Evolutionary conservation across 2,888 invertebrate genomes (phyloP), one percentile per base, ranked within the genome.

Genomic region (Lamellibrachia satsuma): DNA sequence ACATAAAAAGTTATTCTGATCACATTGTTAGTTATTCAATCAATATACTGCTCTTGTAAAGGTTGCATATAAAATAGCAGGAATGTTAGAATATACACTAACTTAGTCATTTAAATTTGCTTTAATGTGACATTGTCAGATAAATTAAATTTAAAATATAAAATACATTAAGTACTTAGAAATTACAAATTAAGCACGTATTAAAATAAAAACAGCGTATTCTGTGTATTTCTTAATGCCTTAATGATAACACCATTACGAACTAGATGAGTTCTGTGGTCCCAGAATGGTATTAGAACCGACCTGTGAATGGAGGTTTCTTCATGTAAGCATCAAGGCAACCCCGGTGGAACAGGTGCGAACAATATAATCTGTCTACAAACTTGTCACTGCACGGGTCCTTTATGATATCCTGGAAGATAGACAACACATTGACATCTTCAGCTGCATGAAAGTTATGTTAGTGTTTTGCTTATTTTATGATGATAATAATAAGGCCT

Each of bases 291-390:
- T 15, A 52, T 91, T 60, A n/a, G 7, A 15, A 52, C 90, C 90
- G 0, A 97, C 97, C 97, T 94, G 97, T 97, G 97, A 98, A 98
- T 60, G 98, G 98, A 15, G 98, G 98, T 93, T 97, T 97, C 94
- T 97, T 97, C 97, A 98, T 97, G 95, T 97, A 98, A 91, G 96
- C 97, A 94, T 97, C 97, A 90, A 98, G 97, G 95, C 98, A 98
- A 91, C 97, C 97, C 94, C 97, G 97, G 96, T 98, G 98, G 96
- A 97, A 98, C 9, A 98, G 96, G 96, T 98, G 98, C 0, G 98
- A 97, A 95, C 98, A 98, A 95, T 97, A 98, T 0, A 98, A 97
- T 94, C 98, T 97, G 95, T 98, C 98, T 52, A 98, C 97, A 95
- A 97, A 97, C 91, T 75, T 91, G 22, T 91, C 51, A 52, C 91